A percentile compares a stretch with the other conserved stretches of the same genome.
These are phyloP conservation scores for Zaprionus nigranus DNA, from an alignment of 1,140 invertebrate genomes.

Conservation along the genomic window DNA sequence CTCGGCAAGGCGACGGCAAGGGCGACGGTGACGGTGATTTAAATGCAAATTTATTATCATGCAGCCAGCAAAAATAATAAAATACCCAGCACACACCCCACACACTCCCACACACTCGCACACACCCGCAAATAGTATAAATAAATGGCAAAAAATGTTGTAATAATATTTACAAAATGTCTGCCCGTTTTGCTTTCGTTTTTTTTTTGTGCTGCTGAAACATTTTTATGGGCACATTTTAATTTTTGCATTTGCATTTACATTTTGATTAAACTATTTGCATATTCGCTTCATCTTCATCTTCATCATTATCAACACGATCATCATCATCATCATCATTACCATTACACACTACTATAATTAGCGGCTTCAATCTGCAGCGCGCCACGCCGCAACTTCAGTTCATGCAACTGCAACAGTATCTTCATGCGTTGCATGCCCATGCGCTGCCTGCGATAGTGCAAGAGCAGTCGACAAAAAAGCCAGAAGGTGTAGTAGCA, in stretches of 20 bases:
- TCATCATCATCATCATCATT: neutral
- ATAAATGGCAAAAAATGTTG: conserved; percentile 59
- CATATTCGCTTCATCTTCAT: conserved; percentile 43
- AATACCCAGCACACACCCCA: conserved; percentile 44
- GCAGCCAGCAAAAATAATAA: conserved; percentile 71
- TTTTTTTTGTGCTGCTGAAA: conserved; percentile 20
- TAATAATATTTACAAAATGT: conserved; percentile 83
- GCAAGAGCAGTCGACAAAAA: neutral
- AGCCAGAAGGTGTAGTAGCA: neutral
- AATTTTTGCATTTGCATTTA: conserved; percentile 77
- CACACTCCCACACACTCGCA: conserved; percentile 3
- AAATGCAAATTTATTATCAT: conserved; percentile 83
- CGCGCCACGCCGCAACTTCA: neutral
- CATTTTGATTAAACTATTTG: conserved; percentile 80
- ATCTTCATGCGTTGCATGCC: neutral
- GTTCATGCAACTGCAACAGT: neutral
- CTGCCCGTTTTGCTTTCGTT: conserved; percentile 39
- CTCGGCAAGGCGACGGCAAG: conserved; percentile 12
- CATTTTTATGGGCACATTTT: conserved; percentile 73
- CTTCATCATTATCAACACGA: conserved; percentile 4
- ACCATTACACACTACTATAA: neutral
- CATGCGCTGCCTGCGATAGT: neutral
- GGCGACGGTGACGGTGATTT: conserved; percentile 68
- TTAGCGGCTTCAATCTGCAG: neutral
- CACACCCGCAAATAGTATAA: conserved; percentile 38